Base-by-base conservation (phyloP, 2,888 invertebrate genomes). In the Aricia artaxerxes region DNA sequence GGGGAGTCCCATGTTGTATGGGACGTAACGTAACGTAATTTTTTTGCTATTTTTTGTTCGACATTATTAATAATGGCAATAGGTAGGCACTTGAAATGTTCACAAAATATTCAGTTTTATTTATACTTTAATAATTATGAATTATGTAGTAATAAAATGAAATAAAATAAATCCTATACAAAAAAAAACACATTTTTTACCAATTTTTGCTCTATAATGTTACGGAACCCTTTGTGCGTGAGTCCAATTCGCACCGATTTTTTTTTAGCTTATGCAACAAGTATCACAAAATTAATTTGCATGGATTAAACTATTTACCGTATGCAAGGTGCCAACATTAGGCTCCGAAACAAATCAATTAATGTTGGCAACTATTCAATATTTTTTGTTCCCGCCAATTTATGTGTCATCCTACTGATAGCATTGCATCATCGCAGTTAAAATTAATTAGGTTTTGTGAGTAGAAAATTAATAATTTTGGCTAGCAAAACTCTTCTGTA, bases 331-430 rank as follows among this genome's bases (percentile, higher is more conserved):
- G 4, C 69, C 69, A 16, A 11, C 13, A 35, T 69, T 35, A 69
- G 69, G 13, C 35, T 38, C 69, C 69, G 35, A 64, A 64, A 35
- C 35, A 35, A 69, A 69, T 69, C 69, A 69, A 69, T 69, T 69
- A 24, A 24, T 24, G 35, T 38, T 69, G 69, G 69, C 69, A 69
- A 69, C 35, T 69, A 69, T 69, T 69, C 69, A 35, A 38, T 69
- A 35, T 69, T 69, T 35, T 69, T 69, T 69, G 69, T 69, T 69
- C 16, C 35, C 5, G 69, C 69, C 69, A 35, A 4, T 69, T 69
- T 69, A 38, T 38, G 31, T 69, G 69, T 69, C 69, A 69, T 69
- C 38, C 69, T 69, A 69, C 69, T 69, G 69, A 38, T 69, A 69
- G 69, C 35, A 69, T 69, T 69, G 35, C 69, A 38, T 69, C 69